Conservation (phyloP, 1,140 invertebrate species). For the Drosophila melanogaster region Release_6_plus_ISO1_MT NT_037436.4:2218501-2219000, state of each 20-base stretch:
- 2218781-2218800: too few relatives aligned
- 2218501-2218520: conserved; percentile 66
- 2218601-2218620: conserved; percentile 79
- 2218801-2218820: too few relatives aligned
- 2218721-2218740: conserved; percentile 33
- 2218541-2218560: conserved; percentile 2
- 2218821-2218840: too few relatives aligned
- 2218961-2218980: conserved; percentile 68
- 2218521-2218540: conserved; percentile 37
- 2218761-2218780: too few relatives aligned
- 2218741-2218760: not conserved
- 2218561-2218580: conserved; percentile 23
- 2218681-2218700: conserved; percentile 12
- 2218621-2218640: conserved; percentile 59
- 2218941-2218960: conserved; percentile 47
- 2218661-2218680: conserved; percentile 65
- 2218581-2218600: conserved; percentile 62
- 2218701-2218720: conserved; percentile 34
- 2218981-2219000: conserved; percentile 60
- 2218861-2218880: too few relatives aligned
- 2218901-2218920: not conserved
- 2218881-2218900: not conserved
- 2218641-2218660: conserved; percentile 79
- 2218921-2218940: conserved; percentile 19
- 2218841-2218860: too few relatives aligned